Evolutionary conservation across 2,888 invertebrate species (phyloP).

Genomic region (Congeria kusceri): DNA sequence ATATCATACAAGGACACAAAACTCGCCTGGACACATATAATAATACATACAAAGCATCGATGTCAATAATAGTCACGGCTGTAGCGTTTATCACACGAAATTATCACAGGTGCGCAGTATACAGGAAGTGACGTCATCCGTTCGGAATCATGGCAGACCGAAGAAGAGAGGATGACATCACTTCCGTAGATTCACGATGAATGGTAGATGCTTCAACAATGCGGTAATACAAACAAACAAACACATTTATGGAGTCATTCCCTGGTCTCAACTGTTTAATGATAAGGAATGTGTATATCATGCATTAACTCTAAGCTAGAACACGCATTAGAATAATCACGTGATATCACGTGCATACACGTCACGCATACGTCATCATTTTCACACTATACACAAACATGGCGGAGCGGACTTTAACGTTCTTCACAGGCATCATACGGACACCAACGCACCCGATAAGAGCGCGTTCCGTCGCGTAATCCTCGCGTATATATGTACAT

Average conservation of each 20-base stretch:
- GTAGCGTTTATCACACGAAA: constrained; percentile 41
- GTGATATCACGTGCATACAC: neutral
- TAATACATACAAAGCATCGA: too few species aligned
- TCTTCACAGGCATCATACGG: constrained; percentile 43
- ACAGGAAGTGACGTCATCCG: constrained; percentile 62
- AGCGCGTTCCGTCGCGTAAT: too few species aligned
- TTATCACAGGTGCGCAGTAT: constrained; percentile 61
- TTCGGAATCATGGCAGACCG: constrained; percentile 73
- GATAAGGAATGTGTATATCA: constrained; percentile 57
- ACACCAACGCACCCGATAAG: constrained; percentile 1
- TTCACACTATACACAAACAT: constrained; percentile 3
- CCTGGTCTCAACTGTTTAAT: constrained; percentile 58
- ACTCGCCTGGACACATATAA: too few species aligned
- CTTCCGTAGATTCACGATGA: constrained; percentile 64
- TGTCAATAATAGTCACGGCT: too few species aligned
- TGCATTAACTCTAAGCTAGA: constrained; percentile 20
- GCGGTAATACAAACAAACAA: neutral
- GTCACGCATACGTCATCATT: neutral
- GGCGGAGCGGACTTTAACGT: constrained; percentile 28
- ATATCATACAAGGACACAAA: too few species aligned
- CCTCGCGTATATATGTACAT: too few species aligned
- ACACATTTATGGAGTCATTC: constrained; percentile 49
- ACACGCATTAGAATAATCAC: constrained; percentile 8
- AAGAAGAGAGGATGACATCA: constrained; percentile 53
- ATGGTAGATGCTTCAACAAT: constrained; percentile 41